Base-by-base conservation (phyloP, 2,888 invertebrate genomes). In the Plagiodera versicolora region DNA sequence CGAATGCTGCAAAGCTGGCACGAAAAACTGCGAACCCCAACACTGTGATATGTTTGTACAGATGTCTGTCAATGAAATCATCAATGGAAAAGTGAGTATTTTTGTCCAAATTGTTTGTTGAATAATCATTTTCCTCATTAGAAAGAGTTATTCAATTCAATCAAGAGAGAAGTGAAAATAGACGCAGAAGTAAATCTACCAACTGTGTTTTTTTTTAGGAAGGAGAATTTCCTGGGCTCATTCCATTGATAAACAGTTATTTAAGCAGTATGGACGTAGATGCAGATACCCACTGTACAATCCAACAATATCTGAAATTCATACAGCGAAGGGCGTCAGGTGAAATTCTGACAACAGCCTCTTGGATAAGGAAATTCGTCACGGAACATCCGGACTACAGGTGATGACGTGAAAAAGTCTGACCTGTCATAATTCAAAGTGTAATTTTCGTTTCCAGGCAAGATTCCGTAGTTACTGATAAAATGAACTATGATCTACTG, bases 221-320 rank as follows among this genome's bases (percentile, higher is more conserved):
- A 62, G 91, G 90, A 60, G 88, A 89, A 63, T 99, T 98, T 83
- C 96, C 97, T 19, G 99, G 99, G 0, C 83, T 99, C 72, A 89
- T 98, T 68, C 94, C 97, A 2, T 83, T 99, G 71, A 95, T 99
- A 64, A 92, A 95, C 78, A 94, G 92, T 72, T 99, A 96, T 81
- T 84, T 99, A 72, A 91, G 91, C 68, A 92, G 92, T 62, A 94
- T 98, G 88, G 98, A 99, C 79, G 93, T 98, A 52, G 99, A 99
- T 82, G 95, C 97, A 1, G 98, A 98, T 80, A 98, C 98, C 44
- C 93, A 95, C 79, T 98, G 98, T 82, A 95, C 96, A 8, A 92
- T 99, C 74, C 92, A 94, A 79, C 94, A 97, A 81, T 99, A 99
- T 83, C 86, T 99, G 66, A 93, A 91, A 76, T 87, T 98, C 64